Conservation (phyloP, 1,140 invertebrate species). For the Pseudomyrmex concolor region DNA sequence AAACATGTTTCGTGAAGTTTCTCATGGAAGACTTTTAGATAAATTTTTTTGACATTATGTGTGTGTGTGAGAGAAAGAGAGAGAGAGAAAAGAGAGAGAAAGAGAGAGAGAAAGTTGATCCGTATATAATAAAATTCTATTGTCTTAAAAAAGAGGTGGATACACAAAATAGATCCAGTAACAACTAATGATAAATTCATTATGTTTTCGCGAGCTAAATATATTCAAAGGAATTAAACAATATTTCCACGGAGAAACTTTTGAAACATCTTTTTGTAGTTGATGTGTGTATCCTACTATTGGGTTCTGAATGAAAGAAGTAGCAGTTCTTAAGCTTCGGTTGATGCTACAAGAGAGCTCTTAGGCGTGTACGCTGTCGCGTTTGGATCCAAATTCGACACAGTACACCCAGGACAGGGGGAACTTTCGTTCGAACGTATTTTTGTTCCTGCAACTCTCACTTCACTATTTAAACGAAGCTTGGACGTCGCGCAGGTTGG, state of each 20-base stretch:
- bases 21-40: constrained; percentile 68
- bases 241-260: constrained; percentile 70
- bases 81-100: too few species aligned
- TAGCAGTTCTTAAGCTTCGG: constrained; percentile 84
- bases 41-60: constrained; percentile 1
- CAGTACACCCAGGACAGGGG: constrained; percentile 83
- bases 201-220: background rate
- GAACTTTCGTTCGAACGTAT: constrained; percentile 82
- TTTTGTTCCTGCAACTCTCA: constrained; percentile 81
- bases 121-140: constrained; percentile 43
- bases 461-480: constrained; percentile 86
- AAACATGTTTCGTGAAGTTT: constrained; percentile 73
- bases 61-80: too few species aligned
- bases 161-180: constrained; percentile 3
- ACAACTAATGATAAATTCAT: constrained; percentile 8
- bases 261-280: constrained; percentile 75
- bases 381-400: constrained; percentile 94
- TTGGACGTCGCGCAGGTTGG: constrained; percentile 86
- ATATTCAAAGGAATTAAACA: constrained; percentile 22
- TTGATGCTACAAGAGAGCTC: constrained; percentile 86
- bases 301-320: constrained; percentile 65
- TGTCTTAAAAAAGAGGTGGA: constrained; percentile 27
- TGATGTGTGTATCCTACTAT: constrained; percentile 65
- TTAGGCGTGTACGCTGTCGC: constrained; percentile 96
- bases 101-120: background rate